These are phyloP conservation scores for Amniataba percoides DNA, from an alignment of 2,797 vertebrate genomes.

Conservation along the genomic window DNA sequence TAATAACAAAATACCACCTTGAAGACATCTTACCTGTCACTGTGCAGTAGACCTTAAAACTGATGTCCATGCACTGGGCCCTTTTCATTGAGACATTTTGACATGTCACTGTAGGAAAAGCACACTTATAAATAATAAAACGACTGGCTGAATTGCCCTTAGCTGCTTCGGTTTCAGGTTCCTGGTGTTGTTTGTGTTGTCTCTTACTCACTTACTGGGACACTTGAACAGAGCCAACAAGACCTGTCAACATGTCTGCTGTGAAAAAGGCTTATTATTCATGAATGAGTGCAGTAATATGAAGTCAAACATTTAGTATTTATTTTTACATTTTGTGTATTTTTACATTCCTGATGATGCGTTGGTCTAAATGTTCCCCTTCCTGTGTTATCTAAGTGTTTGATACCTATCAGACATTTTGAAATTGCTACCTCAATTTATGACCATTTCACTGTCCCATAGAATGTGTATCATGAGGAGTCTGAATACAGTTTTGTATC, in stretches of 20 bases:
- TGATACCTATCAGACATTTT: conserved; percentile 8
- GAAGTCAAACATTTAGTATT: background rate
- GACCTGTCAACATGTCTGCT: background rate
- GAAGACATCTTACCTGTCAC: background rate
- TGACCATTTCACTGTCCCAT: conserved; percentile 25
- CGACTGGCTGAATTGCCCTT: conserved; percentile 6
- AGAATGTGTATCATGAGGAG: conserved; percentile 9
- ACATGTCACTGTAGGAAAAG: background rate
- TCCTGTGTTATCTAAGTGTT: conserved; percentile 15
- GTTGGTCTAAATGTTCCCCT: conserved; percentile 6
- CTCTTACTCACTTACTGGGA: background rate
- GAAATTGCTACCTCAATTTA: conserved; percentile 56
- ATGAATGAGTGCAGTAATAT: background rate
- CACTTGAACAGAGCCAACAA: background rate
- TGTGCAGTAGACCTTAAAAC: background rate
- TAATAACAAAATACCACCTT: conserved; percentile 3
- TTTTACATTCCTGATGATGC: conserved; percentile 6
- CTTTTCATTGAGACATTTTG: conserved; percentile 12
- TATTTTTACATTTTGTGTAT: background rate
- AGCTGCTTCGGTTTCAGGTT: conserved; percentile 21
- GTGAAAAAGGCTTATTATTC: background rate
- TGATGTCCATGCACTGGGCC: background rate
- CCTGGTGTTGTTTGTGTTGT: background rate
- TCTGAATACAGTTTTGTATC: conserved; percentile 13
- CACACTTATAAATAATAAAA: conserved; percentile 32